A percentile compares a stretch with the other conserved stretches of the same genome.
These are phyloP conservation scores for Hesperophylax magnus DNA, from an alignment of 1,140 invertebrate genomes.

Conservation along the genomic window DNA sequence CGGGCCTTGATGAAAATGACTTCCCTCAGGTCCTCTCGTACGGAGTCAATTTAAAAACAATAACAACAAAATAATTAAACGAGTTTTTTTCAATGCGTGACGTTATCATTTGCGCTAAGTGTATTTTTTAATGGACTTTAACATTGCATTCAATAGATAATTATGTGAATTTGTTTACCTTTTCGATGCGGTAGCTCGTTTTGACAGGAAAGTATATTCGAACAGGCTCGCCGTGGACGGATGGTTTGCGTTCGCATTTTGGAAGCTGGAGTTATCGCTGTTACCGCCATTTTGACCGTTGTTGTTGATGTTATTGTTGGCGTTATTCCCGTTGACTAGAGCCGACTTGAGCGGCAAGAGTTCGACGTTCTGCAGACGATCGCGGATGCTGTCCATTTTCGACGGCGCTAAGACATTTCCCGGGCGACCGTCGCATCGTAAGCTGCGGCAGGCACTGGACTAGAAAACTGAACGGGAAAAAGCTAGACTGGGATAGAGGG, in stretches of 20 bases:
- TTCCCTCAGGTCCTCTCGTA: too few relatives aligned
- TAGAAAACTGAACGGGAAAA: too few relatives aligned
- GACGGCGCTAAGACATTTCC: conserved; percentile 2
- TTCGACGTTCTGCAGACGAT: conserved; percentile 57
- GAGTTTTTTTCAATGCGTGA: too few relatives aligned
- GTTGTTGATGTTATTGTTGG: conserved; percentile 62
- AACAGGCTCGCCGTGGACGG: conserved; percentile 65
- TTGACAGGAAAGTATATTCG: conserved; percentile 67
- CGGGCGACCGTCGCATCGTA: conserved; percentile 29
- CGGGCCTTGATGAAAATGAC: too few relatives aligned
- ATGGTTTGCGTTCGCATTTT: conserved; percentile 59
- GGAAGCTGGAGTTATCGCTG: conserved; percentile 54
- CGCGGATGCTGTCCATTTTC: conserved; percentile 32
- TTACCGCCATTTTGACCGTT: conserved; percentile 65
- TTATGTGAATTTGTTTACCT: conserved; percentile 58
- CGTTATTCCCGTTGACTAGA: conserved; percentile 61
- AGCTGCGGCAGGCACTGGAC: conserved; percentile 18
- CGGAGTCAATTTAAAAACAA: too few relatives aligned
- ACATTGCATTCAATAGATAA: too few relatives aligned
- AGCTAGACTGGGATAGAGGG: too few relatives aligned
- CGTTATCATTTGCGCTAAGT: too few relatives aligned
- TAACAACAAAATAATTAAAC: too few relatives aligned
- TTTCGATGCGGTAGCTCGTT: conserved; percentile 68
- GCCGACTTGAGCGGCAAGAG: conserved; percentile 66
- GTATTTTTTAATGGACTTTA: too few relatives aligned